Evolutionary conservation across 2,113 vertebrate species (phyloP).

Genomic region (Cyanoderma ruficeps): DNA sequence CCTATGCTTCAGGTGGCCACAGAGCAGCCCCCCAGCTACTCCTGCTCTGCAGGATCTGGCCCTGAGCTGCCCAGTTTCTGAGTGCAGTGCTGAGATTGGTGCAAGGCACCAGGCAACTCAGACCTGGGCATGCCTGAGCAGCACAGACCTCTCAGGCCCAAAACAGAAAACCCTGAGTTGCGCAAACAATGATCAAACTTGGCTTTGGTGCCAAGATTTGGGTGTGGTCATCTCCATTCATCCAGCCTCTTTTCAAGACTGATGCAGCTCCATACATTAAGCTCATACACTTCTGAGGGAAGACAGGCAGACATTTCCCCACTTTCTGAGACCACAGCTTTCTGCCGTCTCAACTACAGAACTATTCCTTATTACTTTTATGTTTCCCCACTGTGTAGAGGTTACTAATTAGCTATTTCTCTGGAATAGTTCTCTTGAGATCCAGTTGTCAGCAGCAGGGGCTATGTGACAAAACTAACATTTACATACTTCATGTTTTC

Average conservation of each 20-base stretch:
- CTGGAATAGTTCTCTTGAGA: neutral
- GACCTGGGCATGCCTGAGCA: neutral
- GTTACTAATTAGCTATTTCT: neutral
- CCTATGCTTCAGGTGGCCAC: neutral
- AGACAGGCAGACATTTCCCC: neutral
- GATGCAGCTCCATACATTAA: neutral
- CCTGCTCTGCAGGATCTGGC: neutral
- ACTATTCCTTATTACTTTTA: neutral
- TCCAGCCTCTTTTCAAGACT: neutral
- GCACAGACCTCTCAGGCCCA: neutral
- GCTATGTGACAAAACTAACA: neutral
- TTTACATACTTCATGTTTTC: neutral
- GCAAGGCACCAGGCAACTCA: neutral
- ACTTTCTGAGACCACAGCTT: neutral
- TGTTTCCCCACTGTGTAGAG: neutral
- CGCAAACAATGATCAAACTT: neutral
- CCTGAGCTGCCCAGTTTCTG: neutral
- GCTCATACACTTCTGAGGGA: neutral
- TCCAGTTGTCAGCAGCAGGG: accelerated
- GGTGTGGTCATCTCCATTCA: neutral
- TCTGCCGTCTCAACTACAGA: neutral
- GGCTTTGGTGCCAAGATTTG: accelerated
- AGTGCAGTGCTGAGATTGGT: neutral
- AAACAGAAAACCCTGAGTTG: neutral
- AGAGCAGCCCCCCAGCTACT: neutral